Percentiles rank a stretch among this genome's conserved stretches.
These are phyloP conservation scores for Tamias sibiricus DNA, from an alignment of 2,113 vertebrate genomes.

Conservation along the genomic window DNA sequence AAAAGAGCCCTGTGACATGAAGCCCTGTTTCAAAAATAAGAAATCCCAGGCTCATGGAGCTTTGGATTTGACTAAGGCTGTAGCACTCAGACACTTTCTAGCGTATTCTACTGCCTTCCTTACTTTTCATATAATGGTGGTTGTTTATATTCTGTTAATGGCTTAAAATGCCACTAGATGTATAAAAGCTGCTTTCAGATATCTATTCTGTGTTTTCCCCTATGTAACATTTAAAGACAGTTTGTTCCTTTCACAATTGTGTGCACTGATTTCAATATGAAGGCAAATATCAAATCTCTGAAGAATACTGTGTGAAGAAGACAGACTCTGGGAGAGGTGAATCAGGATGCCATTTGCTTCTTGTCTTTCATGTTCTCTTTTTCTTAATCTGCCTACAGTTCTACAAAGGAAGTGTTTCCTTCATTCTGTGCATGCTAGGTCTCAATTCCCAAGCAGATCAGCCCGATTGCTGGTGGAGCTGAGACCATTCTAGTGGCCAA, in stretches of 20 bases:
- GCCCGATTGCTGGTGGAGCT: not conserved
- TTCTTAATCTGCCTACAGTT: not conserved
- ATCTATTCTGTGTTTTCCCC: not conserved
- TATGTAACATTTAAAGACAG: not conserved
- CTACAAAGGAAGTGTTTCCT: not conserved
- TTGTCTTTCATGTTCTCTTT: not conserved
- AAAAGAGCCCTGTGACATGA: not conserved
- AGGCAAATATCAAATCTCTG: not conserved
- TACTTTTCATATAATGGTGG: not conserved
- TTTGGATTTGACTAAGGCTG: not conserved
- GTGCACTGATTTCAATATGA: constrained; percentile 18
- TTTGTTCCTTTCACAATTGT: not conserved
- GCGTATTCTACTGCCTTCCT: not conserved
- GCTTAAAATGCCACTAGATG: not conserved
- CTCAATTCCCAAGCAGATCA: not conserved
- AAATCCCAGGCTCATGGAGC: not conserved
- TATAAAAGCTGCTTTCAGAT: not conserved
- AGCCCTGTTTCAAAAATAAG: not conserved
- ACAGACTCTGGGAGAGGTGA: not conserved
- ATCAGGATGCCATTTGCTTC: not conserved
- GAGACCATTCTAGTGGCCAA: not conserved
- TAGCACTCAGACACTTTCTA: not conserved
- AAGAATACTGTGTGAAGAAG: not conserved
- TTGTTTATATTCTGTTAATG: not conserved
- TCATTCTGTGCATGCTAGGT: not conserved